phyloP scores from a whole-genome alignment of 2,888 invertebrate genomes.

The Eupeodes latifasciatus region DNA sequence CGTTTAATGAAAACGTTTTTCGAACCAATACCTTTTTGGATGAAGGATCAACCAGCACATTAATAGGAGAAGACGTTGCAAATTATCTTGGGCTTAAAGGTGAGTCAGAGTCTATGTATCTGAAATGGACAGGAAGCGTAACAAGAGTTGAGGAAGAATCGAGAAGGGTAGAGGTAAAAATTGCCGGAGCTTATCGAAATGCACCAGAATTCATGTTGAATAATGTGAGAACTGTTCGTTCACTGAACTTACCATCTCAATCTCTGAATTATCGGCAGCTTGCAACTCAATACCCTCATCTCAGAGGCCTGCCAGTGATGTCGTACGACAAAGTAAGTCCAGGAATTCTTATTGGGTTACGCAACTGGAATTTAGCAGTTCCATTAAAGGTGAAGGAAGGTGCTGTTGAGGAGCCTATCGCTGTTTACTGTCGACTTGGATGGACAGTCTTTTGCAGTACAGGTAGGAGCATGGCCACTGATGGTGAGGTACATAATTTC shows the following conservation, averaged over 20 bases:
- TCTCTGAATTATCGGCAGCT: constrained; percentile 35
- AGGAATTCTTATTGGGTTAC: constrained; percentile 49
- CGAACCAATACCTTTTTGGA: constrained; percentile 40
- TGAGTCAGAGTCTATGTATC: constrained; percentile 50
- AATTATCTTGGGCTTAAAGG: neutral
- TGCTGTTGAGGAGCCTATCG: neutral
- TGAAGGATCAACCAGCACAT: constrained; percentile 52
- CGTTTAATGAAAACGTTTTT: constrained; percentile 18
- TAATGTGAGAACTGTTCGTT: neutral
- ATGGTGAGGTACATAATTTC: neutral
- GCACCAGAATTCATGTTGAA: constrained; percentile 13
- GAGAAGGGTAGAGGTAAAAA: constrained; percentile 26
- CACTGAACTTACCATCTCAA: constrained; percentile 52
- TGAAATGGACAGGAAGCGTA: neutral
- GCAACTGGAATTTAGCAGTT: constrained; percentile 34
- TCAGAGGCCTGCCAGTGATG: constrained; percentile 47
- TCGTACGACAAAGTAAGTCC: constrained; percentile 48
- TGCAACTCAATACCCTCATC: constrained; percentile 39
- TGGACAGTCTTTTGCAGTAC: constrained; percentile 8
- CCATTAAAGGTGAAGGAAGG: constrained; percentile 31
- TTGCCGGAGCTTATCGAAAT: constrained; percentile 38
- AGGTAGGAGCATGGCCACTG: neutral
- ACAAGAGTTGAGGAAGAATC: constrained; percentile 32
- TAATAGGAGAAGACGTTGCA: constrained; percentile 33
- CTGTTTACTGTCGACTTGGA: constrained; percentile 7